Percentiles rank a stretch among this genome's conserved stretches.
Conservation (phyloP, 2,888 invertebrate genomes). For the Steinernema scapterisci region DNA sequence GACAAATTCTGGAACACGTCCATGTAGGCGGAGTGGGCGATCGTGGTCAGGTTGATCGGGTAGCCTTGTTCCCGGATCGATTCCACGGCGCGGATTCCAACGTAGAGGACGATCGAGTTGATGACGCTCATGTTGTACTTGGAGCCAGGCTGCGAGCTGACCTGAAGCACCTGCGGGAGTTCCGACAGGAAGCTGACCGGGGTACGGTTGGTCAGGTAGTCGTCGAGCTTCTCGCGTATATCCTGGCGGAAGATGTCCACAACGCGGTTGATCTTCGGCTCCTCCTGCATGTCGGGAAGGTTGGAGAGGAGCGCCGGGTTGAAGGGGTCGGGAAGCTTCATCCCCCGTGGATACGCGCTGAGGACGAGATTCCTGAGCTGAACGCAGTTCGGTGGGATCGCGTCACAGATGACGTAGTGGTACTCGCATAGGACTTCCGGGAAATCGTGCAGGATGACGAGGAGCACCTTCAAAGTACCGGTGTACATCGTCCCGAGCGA, state of each 20-base stretch:
- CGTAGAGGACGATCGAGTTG: slow-evolving; percentile 95
- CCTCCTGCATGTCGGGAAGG: slow-evolving; percentile 64
- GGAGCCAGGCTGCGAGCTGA: slow-evolving; percentile 77
- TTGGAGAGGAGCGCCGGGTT: slow-evolving; percentile 67
- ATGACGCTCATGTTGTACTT: slow-evolving; percentile 92
- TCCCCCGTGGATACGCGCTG: slow-evolving; percentile 95
- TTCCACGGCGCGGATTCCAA: slow-evolving; percentile 87
- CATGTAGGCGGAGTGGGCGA: slow-evolving; percentile 97
- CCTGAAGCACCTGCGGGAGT: slow-evolving; percentile 67
- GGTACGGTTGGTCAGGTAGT: slow-evolving; percentile 80
- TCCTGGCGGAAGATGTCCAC: slow-evolving; percentile 58
- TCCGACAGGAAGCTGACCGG: slow-evolving; percentile 71
- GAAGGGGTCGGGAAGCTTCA: slow-evolving; percentile 97
- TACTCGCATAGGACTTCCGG: slow-evolving; percentile 99
- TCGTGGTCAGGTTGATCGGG: slow-evolving; percentile 94
- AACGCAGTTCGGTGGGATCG: slow-evolving; percentile 97
- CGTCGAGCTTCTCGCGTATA: slow-evolving; percentile 80
- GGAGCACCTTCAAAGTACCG: slow-evolving; percentile 84
- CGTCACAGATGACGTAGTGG: slow-evolving; percentile 98
- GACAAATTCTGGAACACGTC: slow-evolving; percentile 99
- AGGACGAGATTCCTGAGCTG: slow-evolving; percentile 96
- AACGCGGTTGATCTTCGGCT: slow-evolving; percentile 63
- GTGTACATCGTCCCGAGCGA: slow-evolving; percentile 90
- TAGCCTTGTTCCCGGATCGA: slow-evolving; percentile 87
- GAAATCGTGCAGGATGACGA: slow-evolving; percentile 95